A percentile compares a stretch with the other conserved stretches of the same genome.
These are phyloP conservation scores for Metalampra italica DNA, from an alignment of 2,888 invertebrate species.

Conservation along the genomic window DNA sequence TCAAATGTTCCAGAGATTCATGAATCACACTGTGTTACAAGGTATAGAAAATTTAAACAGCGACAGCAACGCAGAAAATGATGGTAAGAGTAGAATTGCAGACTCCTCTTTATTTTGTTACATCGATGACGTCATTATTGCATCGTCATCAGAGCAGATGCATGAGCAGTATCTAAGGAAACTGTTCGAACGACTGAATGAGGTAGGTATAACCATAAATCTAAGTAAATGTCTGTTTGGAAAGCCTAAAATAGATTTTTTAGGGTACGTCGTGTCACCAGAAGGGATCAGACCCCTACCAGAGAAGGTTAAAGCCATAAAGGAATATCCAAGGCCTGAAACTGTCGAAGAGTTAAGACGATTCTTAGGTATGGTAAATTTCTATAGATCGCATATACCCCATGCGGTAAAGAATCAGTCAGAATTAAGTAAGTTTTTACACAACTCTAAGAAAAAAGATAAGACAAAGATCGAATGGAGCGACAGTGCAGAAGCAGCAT, in stretches of 20 bases:
- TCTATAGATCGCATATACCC: conserved; percentile 10
- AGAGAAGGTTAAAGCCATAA: conserved; percentile 8
- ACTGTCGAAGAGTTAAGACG: conserved; percentile 9
- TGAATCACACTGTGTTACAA: conserved; percentile 36
- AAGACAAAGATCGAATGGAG: not conserved
- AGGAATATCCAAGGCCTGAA: conserved; percentile 11
- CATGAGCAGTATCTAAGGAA: conserved; percentile 14
- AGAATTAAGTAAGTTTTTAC: not conserved
- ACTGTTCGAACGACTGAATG: conserved; percentile 14
- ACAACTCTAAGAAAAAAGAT: not conserved
- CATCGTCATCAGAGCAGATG: conserved; percentile 26
- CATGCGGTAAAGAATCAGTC: conserved; percentile 2
- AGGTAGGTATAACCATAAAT: conserved; percentile 17
- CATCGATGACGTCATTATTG: too few species aligned
- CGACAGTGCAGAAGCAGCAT: not conserved
- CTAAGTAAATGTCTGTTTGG: conserved; percentile 15
- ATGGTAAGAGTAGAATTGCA: conserved; percentile 23
- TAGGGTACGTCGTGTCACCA: conserved; percentile 13
- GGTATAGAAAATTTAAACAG: conserved; percentile 35
- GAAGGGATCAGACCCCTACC: conserved; percentile 8
- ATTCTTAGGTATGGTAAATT: conserved; percentile 13
- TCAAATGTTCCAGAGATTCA: too few species aligned
- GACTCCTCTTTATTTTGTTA: conserved; percentile 26
- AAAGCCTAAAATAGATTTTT: conserved; percentile 10
- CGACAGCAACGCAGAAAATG: conserved; percentile 15